These are phyloP conservation scores for Steromphala cineraria DNA, from an alignment of 2,888 invertebrate species.

Conservation along the genomic window DNA sequence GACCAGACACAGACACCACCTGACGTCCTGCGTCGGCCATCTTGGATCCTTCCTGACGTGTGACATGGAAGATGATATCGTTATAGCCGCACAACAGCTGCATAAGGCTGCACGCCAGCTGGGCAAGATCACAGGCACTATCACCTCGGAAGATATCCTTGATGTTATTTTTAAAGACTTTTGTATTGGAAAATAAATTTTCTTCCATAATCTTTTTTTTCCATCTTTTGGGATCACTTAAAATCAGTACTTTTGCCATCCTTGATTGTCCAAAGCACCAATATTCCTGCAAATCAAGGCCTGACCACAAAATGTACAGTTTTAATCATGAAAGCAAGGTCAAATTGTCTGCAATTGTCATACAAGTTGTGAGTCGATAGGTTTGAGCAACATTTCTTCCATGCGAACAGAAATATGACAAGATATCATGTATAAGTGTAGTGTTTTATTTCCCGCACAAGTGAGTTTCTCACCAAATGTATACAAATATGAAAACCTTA, in stretches of 20 bases:
- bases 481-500: background rate
- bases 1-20: slow-evolving; percentile 82
- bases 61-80: slow-evolving; percentile 78
- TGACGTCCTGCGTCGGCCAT: slow-evolving; percentile 79
- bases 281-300: no score
- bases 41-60: slow-evolving; percentile 78
- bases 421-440: background rate
- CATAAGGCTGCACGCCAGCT: slow-evolving; percentile 82
- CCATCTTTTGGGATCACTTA: no score
- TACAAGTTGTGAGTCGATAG: no score
- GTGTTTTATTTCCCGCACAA: background rate
- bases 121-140: slow-evolving; percentile 86
- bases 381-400: no score
- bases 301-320: no score
- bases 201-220: no score
- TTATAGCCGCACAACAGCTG: slow-evolving; percentile 83
- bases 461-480: background rate
- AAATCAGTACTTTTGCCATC: background rate
- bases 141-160: slow-evolving; percentile 86
- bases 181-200: slow-evolving; percentile 85
- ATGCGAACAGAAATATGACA: background rate
- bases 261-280: background rate
- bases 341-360: no score
- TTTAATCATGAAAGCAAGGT: no score
- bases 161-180: slow-evolving; percentile 89